These are phyloP conservation scores for Stenodema calcarata DNA, from an alignment of 2,888 invertebrate genomes.

Conservation along the genomic window DNA sequence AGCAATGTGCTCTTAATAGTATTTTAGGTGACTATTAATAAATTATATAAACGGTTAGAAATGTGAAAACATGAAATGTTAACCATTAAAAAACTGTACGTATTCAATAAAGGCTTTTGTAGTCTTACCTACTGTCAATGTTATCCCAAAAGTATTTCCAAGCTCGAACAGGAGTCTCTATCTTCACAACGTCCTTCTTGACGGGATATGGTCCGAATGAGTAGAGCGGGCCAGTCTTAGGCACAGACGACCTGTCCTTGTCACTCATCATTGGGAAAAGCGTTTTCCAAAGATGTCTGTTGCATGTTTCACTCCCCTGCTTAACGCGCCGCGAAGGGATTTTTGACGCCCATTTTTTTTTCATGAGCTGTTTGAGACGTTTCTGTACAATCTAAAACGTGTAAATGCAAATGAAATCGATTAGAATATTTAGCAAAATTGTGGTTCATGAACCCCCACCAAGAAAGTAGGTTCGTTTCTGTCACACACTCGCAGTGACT, in stretches of 20 bases:
- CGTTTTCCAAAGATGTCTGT: conserved; percentile 29
- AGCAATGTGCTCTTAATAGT: too few species aligned
- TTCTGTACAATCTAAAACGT: neutral
- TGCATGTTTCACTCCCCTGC: conserved; percentile 8
- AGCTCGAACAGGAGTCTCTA: conserved; percentile 10
- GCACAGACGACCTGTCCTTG: neutral
- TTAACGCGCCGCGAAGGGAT: neutral
- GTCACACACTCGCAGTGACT: too few species aligned
- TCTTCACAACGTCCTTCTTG: conserved; percentile 8
- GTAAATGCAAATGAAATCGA: neutral
- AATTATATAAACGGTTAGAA: too few species aligned
- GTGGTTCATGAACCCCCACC: too few species aligned
- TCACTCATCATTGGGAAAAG: neutral
- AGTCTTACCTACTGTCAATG: conserved; percentile 24
- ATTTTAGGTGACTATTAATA: too few species aligned
- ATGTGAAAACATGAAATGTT: too few species aligned
- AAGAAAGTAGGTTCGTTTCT: too few species aligned
- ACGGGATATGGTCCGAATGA: conserved; percentile 32
- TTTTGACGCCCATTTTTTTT: conserved; percentile 16
- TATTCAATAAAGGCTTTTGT: too few species aligned
- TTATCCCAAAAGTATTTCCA: conserved; percentile 38
- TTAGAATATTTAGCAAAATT: neutral
- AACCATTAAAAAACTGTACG: too few species aligned
- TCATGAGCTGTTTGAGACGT: neutral
- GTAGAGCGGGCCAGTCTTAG: neutral